A percentile compares a stretch with the other conserved stretches of the same genome.
Evolutionary conservation across 1,140 invertebrate genomes (phyloP).

Genomic region (Mylabris phalerata): DNA sequence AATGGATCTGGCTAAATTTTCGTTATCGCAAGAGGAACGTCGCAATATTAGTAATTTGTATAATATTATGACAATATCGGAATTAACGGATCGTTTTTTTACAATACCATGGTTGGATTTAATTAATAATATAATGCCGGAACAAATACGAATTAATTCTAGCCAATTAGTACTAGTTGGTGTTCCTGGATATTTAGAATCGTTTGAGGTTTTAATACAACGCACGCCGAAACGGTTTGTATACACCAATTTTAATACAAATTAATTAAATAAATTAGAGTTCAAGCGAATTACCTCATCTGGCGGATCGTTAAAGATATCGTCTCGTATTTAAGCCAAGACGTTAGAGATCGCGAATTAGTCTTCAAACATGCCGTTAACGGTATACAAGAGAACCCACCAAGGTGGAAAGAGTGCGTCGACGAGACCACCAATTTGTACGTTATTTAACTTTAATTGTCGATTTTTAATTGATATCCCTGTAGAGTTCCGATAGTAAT

Average conservation of each 20-base stretch:
- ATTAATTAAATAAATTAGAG: conserved; percentile 26
- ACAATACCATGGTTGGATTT: conserved; percentile 57
- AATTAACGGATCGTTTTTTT: conserved; percentile 67
- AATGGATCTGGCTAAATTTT: conserved; percentile 87
- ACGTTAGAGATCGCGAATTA: conserved; percentile 48
- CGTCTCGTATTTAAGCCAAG: conserved; percentile 50
- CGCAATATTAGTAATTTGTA: conserved; percentile 86
- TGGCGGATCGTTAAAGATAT: conserved; percentile 52
- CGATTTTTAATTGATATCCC: background rate
- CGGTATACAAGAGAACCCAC: conserved; percentile 48
- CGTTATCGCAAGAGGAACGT: conserved; percentile 81
- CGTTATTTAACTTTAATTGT: too few species aligned
- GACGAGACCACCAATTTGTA: conserved; percentile 41
- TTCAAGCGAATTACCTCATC: conserved; percentile 59
- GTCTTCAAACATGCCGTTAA: conserved; percentile 49
- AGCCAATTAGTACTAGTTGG: conserved; percentile 51
- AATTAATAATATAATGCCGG: conserved; percentile 49
- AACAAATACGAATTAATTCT: conserved; percentile 35
- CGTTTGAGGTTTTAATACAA: conserved; percentile 48
- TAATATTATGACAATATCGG: conserved; percentile 77
- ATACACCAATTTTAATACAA: too few species aligned
- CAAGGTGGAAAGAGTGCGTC: conserved; percentile 54
- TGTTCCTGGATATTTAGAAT: conserved; percentile 52
- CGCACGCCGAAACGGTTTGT: conserved; percentile 46
- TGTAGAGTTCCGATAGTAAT: conserved; percentile 48